Conservation (phyloP, 2,797 vertebrate genomes). For the Emydoidea blandingii region DNA sequence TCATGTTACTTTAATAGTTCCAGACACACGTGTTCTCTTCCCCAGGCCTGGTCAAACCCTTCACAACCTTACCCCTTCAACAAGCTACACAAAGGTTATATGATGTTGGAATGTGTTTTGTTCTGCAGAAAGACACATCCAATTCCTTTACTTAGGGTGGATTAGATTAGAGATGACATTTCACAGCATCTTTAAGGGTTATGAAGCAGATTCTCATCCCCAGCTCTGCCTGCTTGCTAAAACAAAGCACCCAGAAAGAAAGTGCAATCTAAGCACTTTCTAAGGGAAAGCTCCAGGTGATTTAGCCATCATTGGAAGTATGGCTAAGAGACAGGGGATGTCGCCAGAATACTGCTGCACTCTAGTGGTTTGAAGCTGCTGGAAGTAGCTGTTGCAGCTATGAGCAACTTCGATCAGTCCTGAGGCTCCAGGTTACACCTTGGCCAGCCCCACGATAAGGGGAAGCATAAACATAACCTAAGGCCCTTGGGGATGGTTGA, state of each 20-base stretch:
- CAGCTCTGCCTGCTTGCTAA: background rate
- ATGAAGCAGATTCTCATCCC: background rate
- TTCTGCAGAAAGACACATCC: background rate
- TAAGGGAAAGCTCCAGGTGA: background rate
- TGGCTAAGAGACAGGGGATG: background rate
- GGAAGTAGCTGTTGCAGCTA: background rate
- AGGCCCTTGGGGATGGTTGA: background rate
- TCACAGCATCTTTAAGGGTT: background rate
- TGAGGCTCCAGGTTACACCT: background rate
- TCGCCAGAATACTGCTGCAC: background rate
- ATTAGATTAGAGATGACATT: background rate
- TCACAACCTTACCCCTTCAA: background rate
- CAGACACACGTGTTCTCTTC: background rate
- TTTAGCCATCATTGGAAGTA: background rate
- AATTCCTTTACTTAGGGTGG: background rate
- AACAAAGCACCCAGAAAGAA: background rate
- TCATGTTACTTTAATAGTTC: background rate
- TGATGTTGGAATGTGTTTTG: background rate
- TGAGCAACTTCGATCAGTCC: background rate
- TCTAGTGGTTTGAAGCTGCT: background rate
- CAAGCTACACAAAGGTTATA: background rate
- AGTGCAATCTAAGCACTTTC: background rate
- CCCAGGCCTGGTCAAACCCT: background rate
- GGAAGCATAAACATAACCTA: background rate
- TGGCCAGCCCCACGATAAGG: background rate